phyloP scores from a whole-genome alignment of 2,797 vertebrate genomes.

The Anguilla obscura region DNA sequence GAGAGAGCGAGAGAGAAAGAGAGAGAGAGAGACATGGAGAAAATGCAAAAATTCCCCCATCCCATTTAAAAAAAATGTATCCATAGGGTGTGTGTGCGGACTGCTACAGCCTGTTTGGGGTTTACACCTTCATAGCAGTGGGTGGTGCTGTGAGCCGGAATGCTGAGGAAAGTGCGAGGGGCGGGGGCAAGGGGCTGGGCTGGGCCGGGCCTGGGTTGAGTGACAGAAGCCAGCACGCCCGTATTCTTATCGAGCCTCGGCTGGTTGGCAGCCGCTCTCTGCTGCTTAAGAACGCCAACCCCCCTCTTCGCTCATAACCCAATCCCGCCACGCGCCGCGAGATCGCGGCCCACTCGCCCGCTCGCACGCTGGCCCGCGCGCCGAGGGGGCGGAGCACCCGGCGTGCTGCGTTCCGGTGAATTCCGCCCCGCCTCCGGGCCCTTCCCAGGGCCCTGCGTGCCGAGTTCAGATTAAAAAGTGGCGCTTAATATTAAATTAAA shows the following conservation, averaged over 20 bases:
- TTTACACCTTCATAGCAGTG: slow-evolving; percentile 2
- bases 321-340: not conserved
- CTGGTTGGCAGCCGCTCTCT: slow-evolving; percentile 32
- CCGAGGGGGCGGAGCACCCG: too few species aligned
- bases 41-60: slow-evolving; percentile 19
- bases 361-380: too few species aligned
- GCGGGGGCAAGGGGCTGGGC: not conserved
- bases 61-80: slow-evolving; percentile 47
- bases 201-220: too few species aligned
- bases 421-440: not conserved
- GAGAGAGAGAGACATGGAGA: not conserved
- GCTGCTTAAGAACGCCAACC: slow-evolving; percentile 1
- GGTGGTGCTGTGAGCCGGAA: not conserved
- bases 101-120: slow-evolving; percentile 34
- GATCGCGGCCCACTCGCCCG: not conserved
- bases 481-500: not conserved
- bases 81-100: slow-evolving; percentile 37
- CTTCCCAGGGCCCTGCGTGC: not conserved
- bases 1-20: not conserved
- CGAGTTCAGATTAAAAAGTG: not conserved
- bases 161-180: not conserved
- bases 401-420: not conserved
- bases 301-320: not conserved
- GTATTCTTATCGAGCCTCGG: slow-evolving; percentile 28
- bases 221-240: not conserved